Percentiles rank a stretch among this genome's conserved stretches.
Conservation (phyloP, 1,140 invertebrate genomes). For the Lasioglossum baleicum region DNA sequence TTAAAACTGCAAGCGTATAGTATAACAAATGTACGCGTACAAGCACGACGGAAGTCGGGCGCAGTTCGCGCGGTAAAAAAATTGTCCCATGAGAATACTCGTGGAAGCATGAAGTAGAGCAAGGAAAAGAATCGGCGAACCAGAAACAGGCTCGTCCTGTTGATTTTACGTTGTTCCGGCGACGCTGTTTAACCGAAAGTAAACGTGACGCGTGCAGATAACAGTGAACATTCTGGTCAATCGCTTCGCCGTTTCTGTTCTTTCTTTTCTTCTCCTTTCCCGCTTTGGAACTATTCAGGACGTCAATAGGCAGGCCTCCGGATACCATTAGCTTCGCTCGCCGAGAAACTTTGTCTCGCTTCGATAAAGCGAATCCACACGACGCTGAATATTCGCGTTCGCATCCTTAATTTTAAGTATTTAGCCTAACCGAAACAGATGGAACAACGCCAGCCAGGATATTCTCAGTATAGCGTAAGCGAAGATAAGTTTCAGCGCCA, state of each 20-base stretch:
- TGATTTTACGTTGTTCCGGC: not conserved
- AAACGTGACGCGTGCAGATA: not conserved
- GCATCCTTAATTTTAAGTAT: not conserved
- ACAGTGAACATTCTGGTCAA: not conserved
- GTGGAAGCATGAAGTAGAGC: not conserved
- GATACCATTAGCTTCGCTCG: not conserved
- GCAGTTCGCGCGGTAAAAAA: not conserved
- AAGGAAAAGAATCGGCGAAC: not conserved
- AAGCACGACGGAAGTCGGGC: not conserved
- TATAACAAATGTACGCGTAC: constrained; percentile 12
- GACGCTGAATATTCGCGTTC: not conserved
- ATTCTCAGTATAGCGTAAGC: constrained; percentile 70
- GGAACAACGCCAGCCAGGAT: constrained; percentile 64
- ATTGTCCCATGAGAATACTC: not conserved
- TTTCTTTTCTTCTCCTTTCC: not conserved
- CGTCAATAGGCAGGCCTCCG: not conserved
- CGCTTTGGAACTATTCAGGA: not conserved
- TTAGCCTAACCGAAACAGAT: constrained; percentile 17
- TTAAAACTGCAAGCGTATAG: constrained; percentile 13
- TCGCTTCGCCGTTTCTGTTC: not conserved
- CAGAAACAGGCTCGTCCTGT: not conserved
- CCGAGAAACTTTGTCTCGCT: not conserved
- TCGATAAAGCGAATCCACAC: not conserved
- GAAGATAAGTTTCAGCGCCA: constrained; percentile 72
- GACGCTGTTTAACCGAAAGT: not conserved